Base-by-base conservation (phyloP, 2,113 vertebrate species). In the Brachypodius melanocephalos region DNA sequence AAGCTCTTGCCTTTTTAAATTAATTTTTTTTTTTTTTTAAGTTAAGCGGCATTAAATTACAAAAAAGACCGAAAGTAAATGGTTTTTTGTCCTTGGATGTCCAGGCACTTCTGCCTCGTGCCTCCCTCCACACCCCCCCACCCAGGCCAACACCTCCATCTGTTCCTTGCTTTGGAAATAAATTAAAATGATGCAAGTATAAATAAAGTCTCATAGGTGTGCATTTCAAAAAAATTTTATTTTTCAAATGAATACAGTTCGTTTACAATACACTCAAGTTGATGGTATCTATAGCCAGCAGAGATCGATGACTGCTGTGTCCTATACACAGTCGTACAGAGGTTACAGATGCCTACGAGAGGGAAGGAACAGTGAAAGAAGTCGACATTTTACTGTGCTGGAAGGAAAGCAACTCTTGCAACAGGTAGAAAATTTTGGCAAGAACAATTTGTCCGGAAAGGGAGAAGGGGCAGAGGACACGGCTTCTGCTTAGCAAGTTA, bases 371-470 rank as follows among this genome's bases (percentile, higher is more conserved):
- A 85, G 90, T 61, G 93, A 84, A 77, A 91, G 84, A 93, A 94
- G 88, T 85, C 52, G 86, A 94, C 83, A 76, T 89, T 97, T 91
- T 94, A 90, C 88, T 90, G 92, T 69, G 95, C 95, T 97, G 96
- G 96, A 96, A 91, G 91, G 85, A 93, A 96, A 97, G 95, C 92
- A 91, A 93, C 93, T 92, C 67, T 93, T 74, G 96, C 92, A 90
- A 93, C 88, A 93, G 93, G 95, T 93, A 95, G 95, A 97, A 97
- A 95, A 95, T 97, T 97, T 97, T 98, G 98, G 98, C 98, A 98
- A 97, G 96, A 97, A 96, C 68, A 93, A 81, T 97, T 93, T 52
- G 68, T 93, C 78, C 62, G 29, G 91, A 85, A 96, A 92, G 95
- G 92, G 94, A 86, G 79, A 71, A 93, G 28, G 94, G 88, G 95